phyloP scores from a whole-genome alignment of 35 echinoderm and acorn worm species.

The Ophioderma brevispina region DNA sequence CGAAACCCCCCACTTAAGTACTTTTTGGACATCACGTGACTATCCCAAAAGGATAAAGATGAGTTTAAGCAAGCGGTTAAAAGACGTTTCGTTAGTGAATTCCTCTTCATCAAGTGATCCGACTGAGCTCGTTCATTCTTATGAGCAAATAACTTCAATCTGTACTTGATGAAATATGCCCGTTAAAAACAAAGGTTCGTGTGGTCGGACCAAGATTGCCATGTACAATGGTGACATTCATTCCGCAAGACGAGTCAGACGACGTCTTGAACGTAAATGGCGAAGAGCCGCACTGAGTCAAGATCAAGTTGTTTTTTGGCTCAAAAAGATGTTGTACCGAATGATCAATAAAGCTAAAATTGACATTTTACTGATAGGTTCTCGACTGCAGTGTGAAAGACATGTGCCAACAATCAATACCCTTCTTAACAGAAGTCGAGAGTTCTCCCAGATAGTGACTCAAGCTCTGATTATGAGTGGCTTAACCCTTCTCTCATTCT shows the following conservation, averaged over 20 bases:
- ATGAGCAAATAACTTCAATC: neutral
- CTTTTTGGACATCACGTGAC: neutral
- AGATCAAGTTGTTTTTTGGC: neutral
- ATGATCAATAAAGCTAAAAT: neutral
- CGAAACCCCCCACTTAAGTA: neutral
- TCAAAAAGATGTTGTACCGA: neutral
- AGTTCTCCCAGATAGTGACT: too few species aligned
- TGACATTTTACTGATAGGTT: neutral
- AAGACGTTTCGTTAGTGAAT: neutral
- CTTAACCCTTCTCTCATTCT: neutral
- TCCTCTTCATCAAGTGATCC: neutral
- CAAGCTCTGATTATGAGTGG: neutral
- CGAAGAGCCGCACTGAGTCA: neutral
- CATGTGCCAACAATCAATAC: neutral
- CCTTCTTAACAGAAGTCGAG: neutral
- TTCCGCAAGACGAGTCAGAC: too few species aligned
- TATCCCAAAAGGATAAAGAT: neutral
- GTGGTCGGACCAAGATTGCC: too few species aligned
- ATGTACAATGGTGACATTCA: too few species aligned
- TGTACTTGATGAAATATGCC: too few species aligned
- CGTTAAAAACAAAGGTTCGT: too few species aligned
- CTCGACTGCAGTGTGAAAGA: neutral
- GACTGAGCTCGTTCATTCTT: too few species aligned
- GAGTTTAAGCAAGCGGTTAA: neutral
- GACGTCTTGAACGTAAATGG: too few species aligned